A percentile compares a stretch with the other conserved stretches of the same genome.
Evolutionary conservation across 2,888 invertebrate species (phyloP).

Genomic region (Hyles lineata): DNA sequence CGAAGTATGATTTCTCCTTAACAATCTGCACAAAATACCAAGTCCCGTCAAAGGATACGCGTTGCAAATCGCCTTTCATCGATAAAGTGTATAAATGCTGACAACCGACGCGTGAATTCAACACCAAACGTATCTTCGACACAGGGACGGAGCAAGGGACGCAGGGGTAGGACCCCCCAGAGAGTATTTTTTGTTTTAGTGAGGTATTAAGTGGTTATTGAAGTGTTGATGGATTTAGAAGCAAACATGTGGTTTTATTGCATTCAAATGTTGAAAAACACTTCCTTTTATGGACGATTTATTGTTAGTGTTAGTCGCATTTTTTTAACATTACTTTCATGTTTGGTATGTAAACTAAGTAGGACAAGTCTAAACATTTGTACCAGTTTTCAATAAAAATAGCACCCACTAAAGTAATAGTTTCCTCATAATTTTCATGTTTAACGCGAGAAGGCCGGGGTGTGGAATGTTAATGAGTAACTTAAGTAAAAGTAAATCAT

Average conservation of each 20-base stretch:
- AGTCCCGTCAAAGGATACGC: constrained; percentile 5
- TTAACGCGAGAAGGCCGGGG: constrained; percentile 1
- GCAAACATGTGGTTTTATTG: constrained; percentile 7
- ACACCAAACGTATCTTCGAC: constrained; percentile 31
- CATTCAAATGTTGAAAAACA: not conserved
- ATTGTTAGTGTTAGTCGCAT: not conserved
- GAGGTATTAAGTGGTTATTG: not conserved
- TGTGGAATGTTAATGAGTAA: constrained; percentile 22
- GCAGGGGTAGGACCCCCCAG: not conserved
- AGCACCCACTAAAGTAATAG: constrained; percentile 1
- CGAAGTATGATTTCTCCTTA: not conserved
- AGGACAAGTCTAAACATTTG: constrained; percentile 1
- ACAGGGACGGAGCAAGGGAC: constrained; percentile 14
- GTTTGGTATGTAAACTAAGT: not conserved
- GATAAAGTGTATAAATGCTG: constrained; percentile 56
- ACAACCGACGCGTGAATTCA: constrained; percentile 49
- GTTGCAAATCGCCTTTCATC: constrained; percentile 38
- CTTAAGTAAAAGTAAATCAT: constrained; percentile 20
- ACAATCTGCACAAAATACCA: not conserved
- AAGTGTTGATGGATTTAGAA: constrained; percentile 1
- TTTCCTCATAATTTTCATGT: constrained; percentile 20
- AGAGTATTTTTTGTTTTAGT: not conserved
- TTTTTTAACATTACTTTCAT: not conserved
- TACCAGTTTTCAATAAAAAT: not conserved
- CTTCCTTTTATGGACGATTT: not conserved